A percentile compares a stretch with the other conserved stretches of the same genome.
Conservation (phyloP, 1,140 invertebrate genomes). For the Megalonaias nervosa region DNA sequence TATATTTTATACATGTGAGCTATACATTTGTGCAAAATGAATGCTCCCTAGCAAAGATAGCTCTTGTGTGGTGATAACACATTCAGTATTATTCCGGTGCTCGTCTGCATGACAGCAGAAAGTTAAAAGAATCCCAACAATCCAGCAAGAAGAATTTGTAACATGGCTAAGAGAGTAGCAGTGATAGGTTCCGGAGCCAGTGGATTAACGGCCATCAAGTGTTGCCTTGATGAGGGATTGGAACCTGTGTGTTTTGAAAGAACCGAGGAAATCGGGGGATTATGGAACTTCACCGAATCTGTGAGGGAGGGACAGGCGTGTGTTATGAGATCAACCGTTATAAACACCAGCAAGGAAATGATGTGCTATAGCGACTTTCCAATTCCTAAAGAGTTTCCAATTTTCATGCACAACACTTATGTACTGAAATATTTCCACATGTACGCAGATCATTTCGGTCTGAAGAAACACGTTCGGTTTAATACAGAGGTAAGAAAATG, state of each 20-base stretch:
- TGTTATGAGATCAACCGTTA: not conserved
- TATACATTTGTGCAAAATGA: no score
- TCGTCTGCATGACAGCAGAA: no score
- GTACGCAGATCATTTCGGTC: conserved; percentile 66
- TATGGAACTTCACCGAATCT: conserved; percentile 61
- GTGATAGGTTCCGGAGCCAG: conserved; percentile 70
- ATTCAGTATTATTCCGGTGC: no score
- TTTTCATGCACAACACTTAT: conserved; percentile 71
- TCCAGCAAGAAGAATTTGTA: no score
- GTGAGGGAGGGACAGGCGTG: conserved; percentile 51
- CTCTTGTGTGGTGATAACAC: no score
- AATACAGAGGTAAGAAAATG: conserved; percentile 24
- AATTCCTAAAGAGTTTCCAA: conserved; percentile 67
- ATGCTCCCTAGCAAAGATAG: no score
- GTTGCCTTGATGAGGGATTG: conserved; percentile 69
- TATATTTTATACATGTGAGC: no score
- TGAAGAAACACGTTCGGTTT: conserved; percentile 50
- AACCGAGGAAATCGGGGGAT: conserved; percentile 56
- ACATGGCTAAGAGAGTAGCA: conserved; percentile 29
- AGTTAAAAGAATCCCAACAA: no score
- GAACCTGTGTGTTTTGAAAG: conserved; percentile 69
- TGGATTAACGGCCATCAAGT: conserved; percentile 70
- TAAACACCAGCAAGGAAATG: conserved; percentile 73
- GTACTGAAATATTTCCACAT: conserved; percentile 69
- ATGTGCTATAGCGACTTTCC: conserved; percentile 73